A percentile compares a stretch with the other conserved stretches of the same genome.
Conservation (phyloP, 2,797 vertebrate genomes). For the Phalloptychus januarius region DNA sequence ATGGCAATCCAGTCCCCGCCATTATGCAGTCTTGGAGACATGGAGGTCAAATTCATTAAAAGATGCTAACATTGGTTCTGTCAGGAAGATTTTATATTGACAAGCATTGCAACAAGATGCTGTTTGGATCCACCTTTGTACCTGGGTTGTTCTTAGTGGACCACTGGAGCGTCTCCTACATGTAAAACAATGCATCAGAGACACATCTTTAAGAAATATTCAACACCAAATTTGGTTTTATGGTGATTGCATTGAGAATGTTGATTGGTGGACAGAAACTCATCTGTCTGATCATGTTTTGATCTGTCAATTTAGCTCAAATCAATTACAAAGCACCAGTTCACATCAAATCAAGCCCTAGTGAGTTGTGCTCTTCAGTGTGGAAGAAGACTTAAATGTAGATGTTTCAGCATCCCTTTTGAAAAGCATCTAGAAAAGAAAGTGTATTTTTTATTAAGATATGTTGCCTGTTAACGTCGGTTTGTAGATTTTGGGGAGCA, state of each 20-base stretch:
- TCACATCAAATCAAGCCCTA: background rate
- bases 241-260: background rate
- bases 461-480: background rate
- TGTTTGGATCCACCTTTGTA: slow-evolving; percentile 12
- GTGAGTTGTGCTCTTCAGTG: background rate
- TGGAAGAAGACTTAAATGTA: background rate
- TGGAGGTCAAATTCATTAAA: slow-evolving; percentile 53
- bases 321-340: background rate
- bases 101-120: slow-evolving; percentile 12
- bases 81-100: slow-evolving; percentile 23
- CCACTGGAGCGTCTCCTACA: background rate
- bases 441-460: background rate
- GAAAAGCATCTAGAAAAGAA: background rate
- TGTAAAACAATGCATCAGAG: background rate
- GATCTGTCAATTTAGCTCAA: background rate
- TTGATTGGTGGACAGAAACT: background rate
- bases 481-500: background rate
- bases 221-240: background rate
- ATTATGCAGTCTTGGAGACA: slow-evolving; percentile 19
- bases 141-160: background rate
- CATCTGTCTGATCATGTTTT: background rate
- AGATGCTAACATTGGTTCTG: background rate
- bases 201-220: background rate
- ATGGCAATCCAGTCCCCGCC: slow-evolving; percentile 32
- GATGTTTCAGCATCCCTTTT: background rate